A percentile compares a stretch with the other conserved stretches of the same genome.
Evolutionary conservation across 1,140 invertebrate species (phyloP).

Genomic region (Orius insidiosus): DNA sequence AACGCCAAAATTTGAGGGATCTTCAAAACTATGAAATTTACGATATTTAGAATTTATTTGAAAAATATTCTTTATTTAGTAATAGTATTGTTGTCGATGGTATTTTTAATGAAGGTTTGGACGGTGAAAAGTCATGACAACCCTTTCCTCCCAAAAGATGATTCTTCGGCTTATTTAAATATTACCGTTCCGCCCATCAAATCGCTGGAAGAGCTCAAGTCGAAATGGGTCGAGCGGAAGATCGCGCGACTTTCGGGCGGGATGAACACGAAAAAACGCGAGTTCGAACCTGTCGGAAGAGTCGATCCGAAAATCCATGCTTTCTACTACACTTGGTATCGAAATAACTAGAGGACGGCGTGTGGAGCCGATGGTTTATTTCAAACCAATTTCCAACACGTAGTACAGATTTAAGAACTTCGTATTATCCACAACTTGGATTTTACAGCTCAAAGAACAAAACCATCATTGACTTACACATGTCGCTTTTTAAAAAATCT

Average conservation of each 20-base stretch:
- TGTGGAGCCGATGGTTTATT: slow-evolving; percentile 21
- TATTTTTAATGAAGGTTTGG: too few species aligned
- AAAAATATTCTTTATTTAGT: neutral
- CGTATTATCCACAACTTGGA: slow-evolving; percentile 29
- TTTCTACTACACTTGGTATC: slow-evolving; percentile 35
- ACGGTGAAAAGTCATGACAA: neutral
- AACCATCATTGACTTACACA: slow-evolving; percentile 28
- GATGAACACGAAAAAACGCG: slow-evolving; percentile 12
- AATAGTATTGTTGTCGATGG: neutral
- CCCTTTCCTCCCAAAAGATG: neutral
- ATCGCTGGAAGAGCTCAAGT: slow-evolving; percentile 15
- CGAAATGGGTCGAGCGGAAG: slow-evolving; percentile 18
- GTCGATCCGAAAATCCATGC: slow-evolving; percentile 31
- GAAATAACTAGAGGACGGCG: slow-evolving; percentile 26
- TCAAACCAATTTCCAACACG: neutral
- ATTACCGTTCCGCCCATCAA: slow-evolving; percentile 10
- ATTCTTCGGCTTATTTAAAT: neutral
- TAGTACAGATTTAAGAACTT: neutral
- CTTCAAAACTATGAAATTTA: too few species aligned
- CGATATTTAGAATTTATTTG: too few species aligned
- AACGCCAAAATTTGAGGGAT: too few species aligned
- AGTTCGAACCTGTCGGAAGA: slow-evolving; percentile 26
- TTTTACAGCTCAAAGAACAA: slow-evolving; percentile 32
- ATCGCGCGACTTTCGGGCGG: slow-evolving; percentile 18
- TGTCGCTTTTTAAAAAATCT: slow-evolving; percentile 28